Conservation (phyloP, 2,888 invertebrate species). For the Parascotia fuliginaria region DNA sequence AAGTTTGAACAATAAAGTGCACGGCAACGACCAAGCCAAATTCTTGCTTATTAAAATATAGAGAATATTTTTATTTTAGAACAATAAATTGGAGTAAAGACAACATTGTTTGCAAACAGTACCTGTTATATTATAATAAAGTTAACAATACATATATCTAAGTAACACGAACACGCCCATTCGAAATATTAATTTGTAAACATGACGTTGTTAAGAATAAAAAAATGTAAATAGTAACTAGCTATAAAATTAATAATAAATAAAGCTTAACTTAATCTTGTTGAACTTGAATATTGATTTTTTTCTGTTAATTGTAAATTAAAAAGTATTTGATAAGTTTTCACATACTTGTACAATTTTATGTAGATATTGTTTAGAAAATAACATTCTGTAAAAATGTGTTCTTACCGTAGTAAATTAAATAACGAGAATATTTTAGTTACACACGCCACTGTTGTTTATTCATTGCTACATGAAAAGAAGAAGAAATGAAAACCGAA, state of each 20-base stretch:
- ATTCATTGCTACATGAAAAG: slow-evolving; percentile 46
- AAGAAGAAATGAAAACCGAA: too few relatives aligned
- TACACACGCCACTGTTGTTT: slow-evolving; percentile 74
- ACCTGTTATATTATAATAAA: slow-evolving; percentile 1
- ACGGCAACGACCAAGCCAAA: neutral
- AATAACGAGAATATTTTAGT: slow-evolving; percentile 86
- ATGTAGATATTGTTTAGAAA: slow-evolving; percentile 84
- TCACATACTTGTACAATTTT: slow-evolving; percentile 85
- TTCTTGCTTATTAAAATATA: slow-evolving; percentile 5
- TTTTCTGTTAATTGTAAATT: slow-evolving; percentile 83
- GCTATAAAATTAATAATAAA: slow-evolving; percentile 65
- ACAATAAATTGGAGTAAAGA: neutral
- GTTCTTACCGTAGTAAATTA: slow-evolving; percentile 87
- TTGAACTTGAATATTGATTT: slow-evolving; percentile 81
- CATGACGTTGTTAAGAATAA: slow-evolving; percentile 72
- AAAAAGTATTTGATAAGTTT: slow-evolving; percentile 78
- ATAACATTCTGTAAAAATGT: slow-evolving; percentile 87
- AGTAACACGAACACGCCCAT: slow-evolving; percentile 46
- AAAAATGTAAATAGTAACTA: slow-evolving; percentile 75
- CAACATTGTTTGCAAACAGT: neutral
- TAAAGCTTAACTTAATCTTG: slow-evolving; percentile 82
- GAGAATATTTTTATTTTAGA: neutral
- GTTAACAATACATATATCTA: slow-evolving; percentile 19
- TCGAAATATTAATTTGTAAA: slow-evolving; percentile 66
- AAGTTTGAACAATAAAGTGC: neutral